Evolutionary conservation across 2,113 vertebrate species (phyloP), one percentile per base, ranked within the genome.

Genomic region (Salminus brasiliensis): DNA sequence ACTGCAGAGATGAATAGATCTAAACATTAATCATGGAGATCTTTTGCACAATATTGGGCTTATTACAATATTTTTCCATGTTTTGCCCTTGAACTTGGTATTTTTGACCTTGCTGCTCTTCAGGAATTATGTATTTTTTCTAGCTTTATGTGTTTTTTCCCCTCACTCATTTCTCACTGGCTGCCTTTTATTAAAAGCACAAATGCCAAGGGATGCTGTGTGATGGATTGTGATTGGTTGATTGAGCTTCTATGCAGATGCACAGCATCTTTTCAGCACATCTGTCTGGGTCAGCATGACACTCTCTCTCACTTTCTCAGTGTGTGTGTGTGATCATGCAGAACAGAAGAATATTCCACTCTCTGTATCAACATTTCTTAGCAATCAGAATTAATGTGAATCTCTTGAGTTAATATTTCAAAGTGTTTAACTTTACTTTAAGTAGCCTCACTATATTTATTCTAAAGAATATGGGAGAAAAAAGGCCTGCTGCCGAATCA

Each of bases 181-280:
- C 41, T 55, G 76, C 69, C 68, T 72, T 72, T 59, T 32, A 79
- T 72, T 65, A 53, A 30, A 72, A 6, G 57, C 62, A 39, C 32
- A 5, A 66, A 36, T 11, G 62, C 62, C 62, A 66, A 23, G 62
- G 32, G 62, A 66, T 66, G 62, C 62, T 39, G 62, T 10, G 62
- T 66, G 62, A 66, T 66, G 62, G 62, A 66, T 66, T 66, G 62
- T 66, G 62, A 39, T 66, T 39, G 62, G 62, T 66, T 66, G 34
- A 66, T 66, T 66, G 62, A 66, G 62, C 34, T 66, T 66, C 36
- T 66, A 66, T 39, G 32, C 62, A 66, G 32, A 66, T 66, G 62
- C 62, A 66, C 36, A 66, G 62, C 34, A 23, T 34, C 34, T 39
- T n/a, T 39, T 11, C 21, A 39, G 62, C 62, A 39, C 62, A 66